A percentile compares a stretch with the other conserved stretches of the same genome.
Evolutionary conservation across 2,888 invertebrate species (phyloP).

Genomic region (Carcina quercana): DNA sequence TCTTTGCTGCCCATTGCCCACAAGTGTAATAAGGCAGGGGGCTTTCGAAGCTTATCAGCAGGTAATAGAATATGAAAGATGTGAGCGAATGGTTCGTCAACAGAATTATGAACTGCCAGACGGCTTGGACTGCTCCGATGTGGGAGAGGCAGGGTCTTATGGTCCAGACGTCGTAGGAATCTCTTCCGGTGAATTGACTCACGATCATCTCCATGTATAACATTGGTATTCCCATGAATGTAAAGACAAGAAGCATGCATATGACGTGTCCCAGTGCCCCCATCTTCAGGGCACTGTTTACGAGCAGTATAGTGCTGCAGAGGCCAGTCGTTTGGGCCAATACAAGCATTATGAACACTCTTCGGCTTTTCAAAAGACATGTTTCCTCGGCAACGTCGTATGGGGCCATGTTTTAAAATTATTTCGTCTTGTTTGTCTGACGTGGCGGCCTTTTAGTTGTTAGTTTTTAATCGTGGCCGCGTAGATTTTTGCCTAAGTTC

Average conservation of each 20-base stretch:
- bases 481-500: too few species aligned
- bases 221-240: slow-evolving; percentile 47
- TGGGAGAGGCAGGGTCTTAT: slow-evolving; percentile 44
- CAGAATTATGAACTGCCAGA: slow-evolving; percentile 37
- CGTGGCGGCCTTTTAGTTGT: too few species aligned
- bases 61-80: slow-evolving; percentile 48
- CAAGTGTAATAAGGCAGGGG: slow-evolving; percentile 49
- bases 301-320: slow-evolving; percentile 23
- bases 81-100: slow-evolving; percentile 35
- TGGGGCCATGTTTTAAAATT: too few species aligned
- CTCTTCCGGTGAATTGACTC: slow-evolving; percentile 53
- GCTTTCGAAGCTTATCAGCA: slow-evolving; percentile 53
- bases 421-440: too few species aligned
- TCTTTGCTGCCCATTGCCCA: slow-evolving; percentile 35
- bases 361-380: too few species aligned
- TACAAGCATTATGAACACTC: too few species aligned
- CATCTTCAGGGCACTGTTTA: slow-evolving; percentile 26
- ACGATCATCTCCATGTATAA: slow-evolving; percentile 55
- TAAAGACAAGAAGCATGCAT: slow-evolving; percentile 23
- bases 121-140: slow-evolving; percentile 41
- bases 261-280: slow-evolving; percentile 40
- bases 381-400: too few species aligned
- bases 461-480: too few species aligned
- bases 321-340: not conserved
- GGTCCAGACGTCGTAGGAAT: slow-evolving; percentile 51